A percentile compares a stretch with the other conserved stretches of the same genome.
phyloP scores from a whole-genome alignment of 2,113 vertebrate species.

The Bucco capensis region DNA sequence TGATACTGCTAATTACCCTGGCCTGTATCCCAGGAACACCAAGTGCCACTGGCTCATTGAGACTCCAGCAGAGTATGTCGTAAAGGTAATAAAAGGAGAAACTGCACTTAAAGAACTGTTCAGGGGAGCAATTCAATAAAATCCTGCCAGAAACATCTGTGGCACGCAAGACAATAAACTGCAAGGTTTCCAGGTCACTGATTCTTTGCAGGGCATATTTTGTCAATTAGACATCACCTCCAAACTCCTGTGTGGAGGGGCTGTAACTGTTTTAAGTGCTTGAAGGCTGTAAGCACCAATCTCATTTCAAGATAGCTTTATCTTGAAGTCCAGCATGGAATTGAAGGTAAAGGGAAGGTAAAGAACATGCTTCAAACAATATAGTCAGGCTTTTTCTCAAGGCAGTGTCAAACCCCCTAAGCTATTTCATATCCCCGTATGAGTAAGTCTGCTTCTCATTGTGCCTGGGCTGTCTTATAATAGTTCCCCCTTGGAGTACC shows the following conservation, averaged over 20 bases:
- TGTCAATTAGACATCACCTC: neutral
- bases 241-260: accelerated
- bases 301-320: neutral
- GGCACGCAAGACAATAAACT: neutral
- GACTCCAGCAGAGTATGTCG: neutral
- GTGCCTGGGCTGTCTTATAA: neutral
- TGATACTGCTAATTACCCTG: slow-evolving; percentile 54
- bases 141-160: slow-evolving; percentile 27
- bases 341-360: neutral
- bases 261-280: neutral
- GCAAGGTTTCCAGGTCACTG: neutral
- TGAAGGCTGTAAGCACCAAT: neutral
- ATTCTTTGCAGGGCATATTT: neutral
- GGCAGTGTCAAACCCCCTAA: neutral
- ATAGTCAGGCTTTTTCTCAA: neutral
- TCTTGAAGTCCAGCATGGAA: neutral
- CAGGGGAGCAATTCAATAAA: neutral
- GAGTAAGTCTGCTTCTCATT: neutral
- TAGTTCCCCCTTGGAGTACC: neutral
- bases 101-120: slow-evolving; percentile 5
- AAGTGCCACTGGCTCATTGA: slow-evolving; percentile 55
- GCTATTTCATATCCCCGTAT: neutral
- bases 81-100: slow-evolving; percentile 51
- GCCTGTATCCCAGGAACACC: neutral
- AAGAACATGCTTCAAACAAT: neutral